These are phyloP conservation scores for Abrostola tripartita DNA, from an alignment of 2,888 invertebrate genomes.

Conservation along the genomic window DNA sequence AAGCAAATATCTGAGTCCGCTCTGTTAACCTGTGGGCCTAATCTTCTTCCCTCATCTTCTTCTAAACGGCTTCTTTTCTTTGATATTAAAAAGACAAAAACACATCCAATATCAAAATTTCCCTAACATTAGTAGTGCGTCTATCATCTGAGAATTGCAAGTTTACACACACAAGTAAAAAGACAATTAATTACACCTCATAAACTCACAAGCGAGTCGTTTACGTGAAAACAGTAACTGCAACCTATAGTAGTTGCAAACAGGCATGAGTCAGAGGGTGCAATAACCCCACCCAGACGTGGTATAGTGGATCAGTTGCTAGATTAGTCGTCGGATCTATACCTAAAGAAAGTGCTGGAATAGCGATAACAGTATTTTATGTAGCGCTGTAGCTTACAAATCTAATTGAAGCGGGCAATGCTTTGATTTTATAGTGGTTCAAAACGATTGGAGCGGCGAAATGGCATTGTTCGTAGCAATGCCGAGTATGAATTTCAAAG, in stretches of 20 bases:
- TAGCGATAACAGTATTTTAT: conserved; percentile 43
- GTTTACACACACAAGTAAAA: not conserved
- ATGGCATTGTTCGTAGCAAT: conserved; percentile 25
- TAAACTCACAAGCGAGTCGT: conserved; percentile 48
- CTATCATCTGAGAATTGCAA: not conserved
- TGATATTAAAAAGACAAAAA: too few relatives aligned
- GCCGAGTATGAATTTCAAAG: conserved; percentile 27
- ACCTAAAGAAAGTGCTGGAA: conserved; percentile 33
- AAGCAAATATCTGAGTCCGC: too few relatives aligned
- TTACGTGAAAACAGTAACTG: conserved; percentile 33
- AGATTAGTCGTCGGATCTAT: conserved; percentile 56
- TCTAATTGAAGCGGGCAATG: conserved; percentile 37
- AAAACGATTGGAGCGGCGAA: conserved; percentile 31
- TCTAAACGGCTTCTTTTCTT: too few relatives aligned
- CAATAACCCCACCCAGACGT: conserved; percentile 75
- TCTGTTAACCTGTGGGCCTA: too few relatives aligned
- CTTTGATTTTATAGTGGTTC: conserved; percentile 36
- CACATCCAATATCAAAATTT: too few relatives aligned
- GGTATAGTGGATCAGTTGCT: conserved; percentile 60
- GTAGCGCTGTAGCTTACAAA: conserved; percentile 39
- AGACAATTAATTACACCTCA: conserved; percentile 6
- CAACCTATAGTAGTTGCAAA: conserved; percentile 44
- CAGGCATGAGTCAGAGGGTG: conserved; percentile 70
- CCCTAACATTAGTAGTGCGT: too few relatives aligned
- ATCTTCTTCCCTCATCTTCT: too few relatives aligned